Conservation (phyloP, 2,797 vertebrate genomes). For the Ctenopoma kingsleyae region DNA sequence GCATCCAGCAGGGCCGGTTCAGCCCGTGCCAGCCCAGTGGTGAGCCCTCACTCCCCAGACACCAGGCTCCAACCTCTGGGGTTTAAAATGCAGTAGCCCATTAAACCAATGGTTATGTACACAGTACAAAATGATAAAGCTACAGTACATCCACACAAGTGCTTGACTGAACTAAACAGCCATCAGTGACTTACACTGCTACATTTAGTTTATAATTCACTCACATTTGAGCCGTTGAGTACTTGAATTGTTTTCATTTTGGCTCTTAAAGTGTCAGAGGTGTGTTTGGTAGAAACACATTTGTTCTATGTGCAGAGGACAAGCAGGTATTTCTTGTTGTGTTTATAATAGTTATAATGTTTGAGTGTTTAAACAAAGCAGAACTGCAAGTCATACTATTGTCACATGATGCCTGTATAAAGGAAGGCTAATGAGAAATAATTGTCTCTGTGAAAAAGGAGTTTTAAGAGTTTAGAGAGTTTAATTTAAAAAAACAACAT, state of each 20-base stretch:
- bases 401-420: neutral
- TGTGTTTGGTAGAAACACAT: neutral
- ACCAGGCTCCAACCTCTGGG: neutral
- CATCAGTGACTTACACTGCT: neutral
- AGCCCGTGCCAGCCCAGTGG: conserved; percentile 94
- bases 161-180: neutral
- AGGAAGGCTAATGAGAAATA: neutral
- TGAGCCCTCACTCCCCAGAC: conserved; percentile 80
- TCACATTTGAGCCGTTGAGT: neutral
- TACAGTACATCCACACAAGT: neutral
- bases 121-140: neutral
- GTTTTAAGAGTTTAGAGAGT: too few species aligned
- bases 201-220: neutral
- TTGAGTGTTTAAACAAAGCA: neutral
- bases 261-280: neutral
- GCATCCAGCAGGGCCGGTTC: conserved; percentile 93
- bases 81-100: neutral
- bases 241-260: neutral
- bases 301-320: neutral
- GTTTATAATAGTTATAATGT: neutral
- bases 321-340: conserved; percentile 29
- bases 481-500: too few species aligned
- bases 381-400: neutral
- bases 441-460: too few species aligned
- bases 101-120: neutral